Percentiles rank a stretch among this genome's conserved stretches.
Conservation (phyloP, 2,113 vertebrate species). For the Heterochromis multidens region DNA sequence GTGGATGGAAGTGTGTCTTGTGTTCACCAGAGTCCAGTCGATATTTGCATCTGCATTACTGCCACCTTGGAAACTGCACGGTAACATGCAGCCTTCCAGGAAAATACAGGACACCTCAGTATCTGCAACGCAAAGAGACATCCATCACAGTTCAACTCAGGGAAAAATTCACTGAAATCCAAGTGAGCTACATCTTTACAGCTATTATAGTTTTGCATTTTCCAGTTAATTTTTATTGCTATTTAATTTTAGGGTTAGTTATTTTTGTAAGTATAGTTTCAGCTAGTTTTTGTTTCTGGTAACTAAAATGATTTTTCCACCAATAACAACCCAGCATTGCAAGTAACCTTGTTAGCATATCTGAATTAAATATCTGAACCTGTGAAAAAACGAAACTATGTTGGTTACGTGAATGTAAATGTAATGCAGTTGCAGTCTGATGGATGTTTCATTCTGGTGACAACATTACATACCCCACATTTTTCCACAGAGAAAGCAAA, state of each 20-base stretch:
- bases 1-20: background rate
- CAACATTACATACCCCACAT: background rate
- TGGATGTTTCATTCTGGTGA: background rate
- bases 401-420: background rate
- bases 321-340: background rate
- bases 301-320: background rate
- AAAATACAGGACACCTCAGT: background rate
- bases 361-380: accelerated
- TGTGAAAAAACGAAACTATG: background rate
- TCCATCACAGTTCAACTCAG: background rate
- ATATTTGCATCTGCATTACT: accelerated
- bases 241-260: background rate
- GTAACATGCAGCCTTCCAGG: background rate
- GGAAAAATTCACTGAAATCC: accelerated
- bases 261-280: too few relatives aligned
- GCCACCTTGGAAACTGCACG: background rate
- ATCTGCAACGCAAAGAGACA: background rate
- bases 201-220: accelerated
- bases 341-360: background rate
- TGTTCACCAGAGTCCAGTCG: accelerated
- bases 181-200: background rate
- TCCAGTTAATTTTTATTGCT: background rate
- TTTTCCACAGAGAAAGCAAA: background rate
- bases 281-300: too few relatives aligned
- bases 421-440: background rate